Conservation (phyloP, 35 echinoderm and acorn worm genomes). For the Apostichopus californicus region DNA sequence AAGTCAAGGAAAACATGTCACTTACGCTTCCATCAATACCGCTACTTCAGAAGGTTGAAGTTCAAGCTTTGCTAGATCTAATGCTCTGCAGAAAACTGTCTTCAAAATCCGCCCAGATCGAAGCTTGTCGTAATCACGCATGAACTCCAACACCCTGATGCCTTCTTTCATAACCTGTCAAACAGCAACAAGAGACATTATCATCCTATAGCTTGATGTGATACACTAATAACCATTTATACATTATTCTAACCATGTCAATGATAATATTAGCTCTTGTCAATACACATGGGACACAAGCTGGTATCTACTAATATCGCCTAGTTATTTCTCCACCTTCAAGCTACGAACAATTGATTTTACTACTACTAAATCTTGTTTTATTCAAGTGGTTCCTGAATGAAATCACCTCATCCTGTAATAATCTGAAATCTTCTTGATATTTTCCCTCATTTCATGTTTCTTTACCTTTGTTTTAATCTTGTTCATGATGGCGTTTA, state of each 20-base stretch:
- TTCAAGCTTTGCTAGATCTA: slow-evolving; percentile 87
- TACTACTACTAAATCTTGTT: too few species aligned
- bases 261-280: too few species aligned
- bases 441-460: not conserved
- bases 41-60: slow-evolving; percentile 72
- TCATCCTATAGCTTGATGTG: too few species aligned
- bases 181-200: not conserved
- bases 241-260: too few species aligned
- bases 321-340: too few species aligned
- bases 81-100: slow-evolving; percentile 66
- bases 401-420: not conserved
- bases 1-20: not conserved
- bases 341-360: too few species aligned
- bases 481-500: slow-evolving; percentile 82
- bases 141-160: slow-evolving; percentile 87
- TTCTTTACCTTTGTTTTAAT: slow-evolving; percentile 87
- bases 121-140: slow-evolving; percentile 95
- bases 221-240: too few species aligned
- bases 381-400: too few species aligned
- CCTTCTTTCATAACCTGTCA: slow-evolving; percentile 81
- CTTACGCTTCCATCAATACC: slow-evolving; percentile 67
- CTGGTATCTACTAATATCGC: too few species aligned
- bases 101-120: slow-evolving; percentile 86
- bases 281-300: too few species aligned
- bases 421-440: not conserved